phyloP scores from a whole-genome alignment of 2,113 vertebrate genomes.

The Ursus arctos region DNA sequence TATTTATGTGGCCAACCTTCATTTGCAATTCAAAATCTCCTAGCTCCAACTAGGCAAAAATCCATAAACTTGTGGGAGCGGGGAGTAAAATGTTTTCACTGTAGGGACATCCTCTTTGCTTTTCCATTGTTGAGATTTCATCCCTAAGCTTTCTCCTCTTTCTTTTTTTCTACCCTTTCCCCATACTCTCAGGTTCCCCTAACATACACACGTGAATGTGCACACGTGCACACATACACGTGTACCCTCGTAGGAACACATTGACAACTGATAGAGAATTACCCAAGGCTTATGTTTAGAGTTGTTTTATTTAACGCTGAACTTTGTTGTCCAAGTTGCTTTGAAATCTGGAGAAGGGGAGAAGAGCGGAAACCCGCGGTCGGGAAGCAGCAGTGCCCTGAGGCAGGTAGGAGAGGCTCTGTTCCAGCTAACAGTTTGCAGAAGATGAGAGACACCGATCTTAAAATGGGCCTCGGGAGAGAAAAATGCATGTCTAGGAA shows the following conservation, averaged over 20 bases:
- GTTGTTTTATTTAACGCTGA: conserved; percentile 33
- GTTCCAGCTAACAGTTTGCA: not conserved
- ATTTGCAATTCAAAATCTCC: not conserved
- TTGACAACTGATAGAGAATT: not conserved
- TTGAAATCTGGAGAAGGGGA: not conserved
- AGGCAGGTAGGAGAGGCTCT: not conserved
- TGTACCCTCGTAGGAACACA: not conserved
- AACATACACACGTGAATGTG: accelerated
- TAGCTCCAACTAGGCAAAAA: not conserved
- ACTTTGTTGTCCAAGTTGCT: not conserved
- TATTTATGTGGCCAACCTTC: not conserved
- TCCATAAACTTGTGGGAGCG: not conserved
- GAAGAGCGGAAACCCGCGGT: not conserved
- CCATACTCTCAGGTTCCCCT: not conserved
- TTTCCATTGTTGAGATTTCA: not conserved
- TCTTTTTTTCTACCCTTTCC: not conserved
- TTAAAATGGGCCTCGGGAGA: conserved; percentile 39
- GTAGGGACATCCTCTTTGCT: not conserved
- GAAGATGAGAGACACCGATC: not conserved
- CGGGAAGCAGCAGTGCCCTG: not conserved
- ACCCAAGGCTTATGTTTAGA: not conserved
- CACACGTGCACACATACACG: not conserved
- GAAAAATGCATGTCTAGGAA: not conserved
- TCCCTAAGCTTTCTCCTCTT: not conserved
- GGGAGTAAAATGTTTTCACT: not conserved